phyloP scores from a whole-genome alignment of 2,888 invertebrate species.

The Trichogramma evanescens region DNA sequence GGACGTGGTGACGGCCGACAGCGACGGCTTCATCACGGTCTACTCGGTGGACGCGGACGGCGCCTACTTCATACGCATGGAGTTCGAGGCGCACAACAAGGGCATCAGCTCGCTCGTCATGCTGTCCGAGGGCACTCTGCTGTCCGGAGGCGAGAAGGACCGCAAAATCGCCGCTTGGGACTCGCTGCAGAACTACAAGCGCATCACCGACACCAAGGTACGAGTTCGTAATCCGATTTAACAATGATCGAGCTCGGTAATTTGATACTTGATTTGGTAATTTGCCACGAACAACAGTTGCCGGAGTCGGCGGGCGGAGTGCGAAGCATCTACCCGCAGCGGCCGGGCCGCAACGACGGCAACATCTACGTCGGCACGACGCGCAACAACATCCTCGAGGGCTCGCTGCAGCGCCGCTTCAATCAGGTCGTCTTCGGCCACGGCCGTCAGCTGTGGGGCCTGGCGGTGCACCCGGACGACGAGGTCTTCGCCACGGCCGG shows the following conservation, averaged over 20 bases:
- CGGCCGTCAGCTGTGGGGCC: conserved; percentile 77
- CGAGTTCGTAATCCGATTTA: background rate
- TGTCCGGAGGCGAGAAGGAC: conserved; percentile 87
- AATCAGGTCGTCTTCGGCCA: conserved; percentile 83
- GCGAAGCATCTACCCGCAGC: conserved; percentile 79
- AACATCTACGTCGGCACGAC: conserved; percentile 88
- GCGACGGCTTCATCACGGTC: conserved; percentile 84
- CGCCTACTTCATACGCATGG: conserved; percentile 80
- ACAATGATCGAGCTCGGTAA: background rate
- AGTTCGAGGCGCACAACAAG: conserved; percentile 83
- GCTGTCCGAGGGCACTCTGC: conserved; percentile 81
- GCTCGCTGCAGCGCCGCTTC: conserved; percentile 81
- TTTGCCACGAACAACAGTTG: conserved; percentile 51
- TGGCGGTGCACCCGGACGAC: conserved; percentile 84
- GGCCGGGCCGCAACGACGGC: conserved; percentile 81
- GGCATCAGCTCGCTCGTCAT: conserved; percentile 80
- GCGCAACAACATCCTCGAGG: conserved; percentile 81
- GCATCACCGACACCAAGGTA: conserved; percentile 83
- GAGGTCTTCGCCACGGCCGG: conserved; percentile 89
- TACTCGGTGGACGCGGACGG: conserved; percentile 86
- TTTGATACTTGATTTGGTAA: background rate
- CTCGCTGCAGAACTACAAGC: conserved; percentile 79
- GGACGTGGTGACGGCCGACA: conserved; percentile 87
- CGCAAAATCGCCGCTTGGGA: conserved; percentile 90
- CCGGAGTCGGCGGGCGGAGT: conserved; percentile 85